phyloP scores from a whole-genome alignment of 2,113 vertebrate genomes.

The Asarcornis scutulata region DNA sequence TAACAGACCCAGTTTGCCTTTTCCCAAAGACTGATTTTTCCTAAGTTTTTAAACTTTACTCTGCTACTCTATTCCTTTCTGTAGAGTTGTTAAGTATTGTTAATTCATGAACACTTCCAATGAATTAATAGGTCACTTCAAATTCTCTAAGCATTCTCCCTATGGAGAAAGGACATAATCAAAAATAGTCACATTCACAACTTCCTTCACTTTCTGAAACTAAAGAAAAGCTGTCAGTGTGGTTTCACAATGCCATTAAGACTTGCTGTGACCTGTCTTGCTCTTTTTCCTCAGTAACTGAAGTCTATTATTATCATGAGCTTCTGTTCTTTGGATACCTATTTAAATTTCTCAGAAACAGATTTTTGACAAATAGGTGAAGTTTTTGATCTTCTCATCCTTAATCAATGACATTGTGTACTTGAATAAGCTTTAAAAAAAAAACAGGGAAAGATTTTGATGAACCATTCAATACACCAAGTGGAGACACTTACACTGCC shows the following conservation, averaged over 20 bases:
- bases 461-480: neutral
- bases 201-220: conserved; percentile 3
- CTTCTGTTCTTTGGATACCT: neutral
- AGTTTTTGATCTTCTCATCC: neutral
- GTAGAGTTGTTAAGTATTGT: neutral
- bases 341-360: neutral
- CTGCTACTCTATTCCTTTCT: neutral
- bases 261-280: neutral
- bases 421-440: neutral
- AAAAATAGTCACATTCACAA: neutral
- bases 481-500: neutral
- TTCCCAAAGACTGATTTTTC: neutral
- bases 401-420: neutral
- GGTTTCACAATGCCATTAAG: neutral
- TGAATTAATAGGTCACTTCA: neutral
- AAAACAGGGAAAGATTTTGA: neutral
- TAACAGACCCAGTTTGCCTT: neutral
- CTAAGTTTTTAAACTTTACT: neutral
- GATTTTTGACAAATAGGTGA: neutral
- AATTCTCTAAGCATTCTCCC: neutral
- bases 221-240: neutral
- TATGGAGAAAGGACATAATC: neutral
- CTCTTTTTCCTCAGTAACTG: neutral
- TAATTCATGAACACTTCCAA: neutral
- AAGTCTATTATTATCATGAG: neutral